A percentile compares a stretch with the other conserved stretches of the same genome.
Conservation (phyloP, 2,797 vertebrate genomes). For the Melanotaenia maccullochi region DNA sequence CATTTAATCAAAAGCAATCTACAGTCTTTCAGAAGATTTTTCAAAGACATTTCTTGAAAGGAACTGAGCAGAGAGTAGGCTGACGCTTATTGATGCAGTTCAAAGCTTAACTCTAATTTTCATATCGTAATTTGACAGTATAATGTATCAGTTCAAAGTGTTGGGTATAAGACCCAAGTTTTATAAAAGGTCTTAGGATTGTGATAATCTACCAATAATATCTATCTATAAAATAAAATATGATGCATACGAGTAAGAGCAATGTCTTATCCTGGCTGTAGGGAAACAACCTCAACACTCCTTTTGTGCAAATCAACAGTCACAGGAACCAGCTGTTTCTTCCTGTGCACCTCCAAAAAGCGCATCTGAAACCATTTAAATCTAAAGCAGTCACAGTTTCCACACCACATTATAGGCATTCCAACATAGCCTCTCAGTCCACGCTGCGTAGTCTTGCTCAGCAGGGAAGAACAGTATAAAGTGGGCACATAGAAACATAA, state of each 20-base stretch:
- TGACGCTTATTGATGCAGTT: conserved; percentile 55
- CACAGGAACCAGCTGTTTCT: conserved; percentile 80
- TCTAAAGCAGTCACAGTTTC: conserved; percentile 85
- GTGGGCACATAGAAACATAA: conserved; percentile 78
- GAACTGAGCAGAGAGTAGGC: conserved; percentile 31
- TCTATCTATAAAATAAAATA: conserved; percentile 55
- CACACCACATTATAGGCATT: conserved; percentile 81
- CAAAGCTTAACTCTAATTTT: conserved; percentile 59
- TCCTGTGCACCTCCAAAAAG: conserved; percentile 72
- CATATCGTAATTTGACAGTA: conserved; percentile 47
- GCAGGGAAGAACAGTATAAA: conserved; percentile 74
- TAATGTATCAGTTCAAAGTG: conserved; percentile 30
- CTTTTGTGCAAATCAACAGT: conserved; percentile 76
- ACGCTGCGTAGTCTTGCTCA: conserved; percentile 69
- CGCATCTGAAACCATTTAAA: conserved; percentile 86
- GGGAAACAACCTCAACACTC: conserved; percentile 57
- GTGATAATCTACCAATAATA: conserved; percentile 55
- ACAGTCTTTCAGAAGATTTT: conserved; percentile 63
- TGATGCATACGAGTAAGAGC: conserved; percentile 35
- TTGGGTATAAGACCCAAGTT: conserved; percentile 22
- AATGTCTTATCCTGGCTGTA: conserved; percentile 44
- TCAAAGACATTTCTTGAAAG: conserved; percentile 61
- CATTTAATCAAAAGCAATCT: conserved; percentile 67
- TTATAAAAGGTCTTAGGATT: conserved; percentile 35
- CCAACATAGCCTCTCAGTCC: conserved; percentile 77